Evolutionary conservation across 2,797 vertebrate genomes (phyloP).

Genomic region (Neosilurus mollespiculum): DNA sequence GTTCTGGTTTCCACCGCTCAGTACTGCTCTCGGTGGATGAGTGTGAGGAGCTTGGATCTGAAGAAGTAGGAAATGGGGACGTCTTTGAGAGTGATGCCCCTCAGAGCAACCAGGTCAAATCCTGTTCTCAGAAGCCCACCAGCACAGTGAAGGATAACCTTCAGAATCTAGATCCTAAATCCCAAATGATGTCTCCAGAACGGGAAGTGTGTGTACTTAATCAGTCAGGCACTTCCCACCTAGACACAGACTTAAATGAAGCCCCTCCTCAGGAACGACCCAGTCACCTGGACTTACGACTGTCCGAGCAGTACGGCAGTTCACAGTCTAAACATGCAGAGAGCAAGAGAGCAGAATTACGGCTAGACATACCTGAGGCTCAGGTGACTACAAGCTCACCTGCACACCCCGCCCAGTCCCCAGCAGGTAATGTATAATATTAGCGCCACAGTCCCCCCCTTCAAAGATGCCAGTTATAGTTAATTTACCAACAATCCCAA

Average conservation of each 20-base stretch:
- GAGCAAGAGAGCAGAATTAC: conserved; percentile 81
- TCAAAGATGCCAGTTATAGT: conserved; percentile 37
- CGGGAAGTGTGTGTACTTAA: conserved; percentile 39
- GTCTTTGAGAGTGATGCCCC: conserved; percentile 79
- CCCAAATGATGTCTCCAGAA: conserved; percentile 33
- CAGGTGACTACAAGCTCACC: conserved; percentile 81
- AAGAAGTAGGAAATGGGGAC: conserved; percentile 85
- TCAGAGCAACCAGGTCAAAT: conserved; percentile 16
- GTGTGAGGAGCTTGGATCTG: conserved; percentile 93
- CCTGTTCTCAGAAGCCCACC: conserved; percentile 24
- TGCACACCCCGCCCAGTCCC: conserved; percentile 85
- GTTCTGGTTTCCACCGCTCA: conserved; percentile 86
- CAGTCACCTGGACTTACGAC: conserved; percentile 88
- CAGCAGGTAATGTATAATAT: conserved; percentile 98
- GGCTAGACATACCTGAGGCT: conserved; percentile 81
- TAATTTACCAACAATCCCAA: conserved; percentile 42
- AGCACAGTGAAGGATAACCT: conserved; percentile 30
- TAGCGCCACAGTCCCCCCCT: conserved; percentile 61
- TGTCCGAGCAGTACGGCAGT: conserved; percentile 77
- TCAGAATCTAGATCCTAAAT: conserved; percentile 52
- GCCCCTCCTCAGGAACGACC: conserved; percentile 88
- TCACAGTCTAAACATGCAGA: conserved; percentile 76
- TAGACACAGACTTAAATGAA: conserved; percentile 66
- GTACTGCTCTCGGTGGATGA: conserved; percentile 96
- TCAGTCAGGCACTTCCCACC: conserved; percentile 37